Base-by-base conservation (phyloP, 2,113 vertebrate genomes). In the Gopherus flavomarginatus region DNA sequence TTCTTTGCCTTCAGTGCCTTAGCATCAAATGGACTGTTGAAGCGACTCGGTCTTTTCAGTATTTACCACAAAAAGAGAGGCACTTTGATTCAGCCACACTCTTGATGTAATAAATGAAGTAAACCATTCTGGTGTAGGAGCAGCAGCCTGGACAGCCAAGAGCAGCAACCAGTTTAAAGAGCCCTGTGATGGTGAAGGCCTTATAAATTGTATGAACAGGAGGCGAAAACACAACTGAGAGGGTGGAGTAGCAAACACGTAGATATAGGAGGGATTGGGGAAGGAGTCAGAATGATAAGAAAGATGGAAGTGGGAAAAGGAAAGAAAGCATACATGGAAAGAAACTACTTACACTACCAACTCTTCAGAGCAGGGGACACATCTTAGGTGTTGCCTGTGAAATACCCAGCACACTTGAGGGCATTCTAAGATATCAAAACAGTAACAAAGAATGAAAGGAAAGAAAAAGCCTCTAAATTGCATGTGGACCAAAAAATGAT, bases 381-480 rank as follows among this genome's bases (percentile, higher is more conserved):
- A 27, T 79, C 50, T 9, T 54, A 62, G 2, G 1, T 21, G 11
- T 22, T 16, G 3, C 42, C 38, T 50, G 38, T 79, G 72, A 62
- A 89, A 88, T 62, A 65, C 24, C 52, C 47, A 90, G 5, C 42
- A 77, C 42, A 16, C 12, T 26, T 78, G 12, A 78, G 26, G 75
- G 26, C 24, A 78, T 27, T 27, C 42, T 47, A 90, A 81, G 54
- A 88, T 79, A 89, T 81, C 57, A 91, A 96, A 81, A 81, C 50
- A 90, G 38, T 19, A 87, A 52, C 56, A 92, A 93, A 89, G 90
- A 17, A 92, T 85, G 5, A 87, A 77, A 83, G 94, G 65, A 88
- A 95, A 90, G 83, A 83, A 91, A 22, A 4, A 90, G 88, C 72
- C 75, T 93, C 82, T 54, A 65, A 92, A 83, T 72, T 42, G 72